A percentile compares a stretch with the other conserved stretches of the same genome.
phyloP scores from a whole-genome alignment of 2,797 vertebrate genomes.

The Chaetophractus vellerosus region DNA sequence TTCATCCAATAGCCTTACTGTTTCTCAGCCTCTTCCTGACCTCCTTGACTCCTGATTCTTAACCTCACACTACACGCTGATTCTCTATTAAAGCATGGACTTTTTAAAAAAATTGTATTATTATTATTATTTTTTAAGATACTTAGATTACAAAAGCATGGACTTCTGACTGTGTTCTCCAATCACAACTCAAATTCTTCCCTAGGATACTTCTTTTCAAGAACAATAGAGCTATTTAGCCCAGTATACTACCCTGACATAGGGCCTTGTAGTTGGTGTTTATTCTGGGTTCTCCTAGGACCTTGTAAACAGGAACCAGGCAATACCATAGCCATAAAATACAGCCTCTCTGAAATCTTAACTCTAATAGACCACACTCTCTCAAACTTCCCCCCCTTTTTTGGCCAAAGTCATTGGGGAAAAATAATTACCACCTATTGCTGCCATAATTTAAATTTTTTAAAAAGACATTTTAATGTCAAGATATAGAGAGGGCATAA shows the following conservation, averaged over 20 bases:
- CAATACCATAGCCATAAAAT: not conserved
- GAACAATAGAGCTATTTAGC: conserved; percentile 39
- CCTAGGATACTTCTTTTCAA: conserved; percentile 50
- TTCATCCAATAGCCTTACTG: not conserved
- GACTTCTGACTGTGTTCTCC: conserved; percentile 50
- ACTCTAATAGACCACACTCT: not conserved
- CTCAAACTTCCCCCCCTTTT: not conserved
- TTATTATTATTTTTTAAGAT: no score
- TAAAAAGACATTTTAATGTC: not conserved
- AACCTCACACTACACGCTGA: conserved; percentile 45
- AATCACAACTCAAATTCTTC: conserved; percentile 43
- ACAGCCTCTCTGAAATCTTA: conserved; percentile 56
- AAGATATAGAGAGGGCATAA: conserved; percentile 22
- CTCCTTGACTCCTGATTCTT: conserved; percentile 38
- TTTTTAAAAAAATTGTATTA: no score
- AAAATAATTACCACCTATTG: conserved; percentile 40
- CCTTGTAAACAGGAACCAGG: conserved; percentile 51
- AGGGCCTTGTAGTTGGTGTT: not conserved
- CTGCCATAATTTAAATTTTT: conserved; percentile 6
- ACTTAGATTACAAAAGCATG: not conserved
- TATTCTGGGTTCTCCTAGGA: conserved; percentile 51
- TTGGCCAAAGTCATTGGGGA: not conserved
- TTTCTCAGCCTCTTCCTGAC: conserved; percentile 58
- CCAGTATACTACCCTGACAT: conserved; percentile 33
- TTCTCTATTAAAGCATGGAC: conserved; percentile 56